Conservation (phyloP, 2,888 invertebrate genomes). For the Noctua janthe region DNA sequence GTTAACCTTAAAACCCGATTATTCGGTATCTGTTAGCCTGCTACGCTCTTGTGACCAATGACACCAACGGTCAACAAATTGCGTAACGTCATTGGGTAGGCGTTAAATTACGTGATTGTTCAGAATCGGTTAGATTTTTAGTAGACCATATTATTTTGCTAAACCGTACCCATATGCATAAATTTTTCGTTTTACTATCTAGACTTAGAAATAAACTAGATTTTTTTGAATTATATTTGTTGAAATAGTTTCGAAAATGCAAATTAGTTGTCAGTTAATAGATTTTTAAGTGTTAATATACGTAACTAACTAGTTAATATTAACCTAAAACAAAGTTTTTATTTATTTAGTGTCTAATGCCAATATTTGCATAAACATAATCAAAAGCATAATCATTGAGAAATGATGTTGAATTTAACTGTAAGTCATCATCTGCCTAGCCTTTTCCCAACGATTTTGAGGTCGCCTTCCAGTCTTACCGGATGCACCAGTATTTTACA, state of each 20-base stretch:
- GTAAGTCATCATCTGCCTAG: too few species aligned
- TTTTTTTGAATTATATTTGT: not conserved
- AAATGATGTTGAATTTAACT: not conserved
- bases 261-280: not conserved
- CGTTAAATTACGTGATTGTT: not conserved
- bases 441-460: too few species aligned
- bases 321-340: not conserved
- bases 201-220: not conserved
- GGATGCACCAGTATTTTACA: too few species aligned
- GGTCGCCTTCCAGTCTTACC: too few species aligned
- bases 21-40: not conserved
- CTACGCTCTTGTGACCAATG: not conserved
- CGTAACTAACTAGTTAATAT: not conserved
- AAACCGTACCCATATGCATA: not conserved
- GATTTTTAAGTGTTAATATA: not conserved
- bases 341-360: not conserved
- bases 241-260: not conserved
- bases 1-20: too few species aligned
- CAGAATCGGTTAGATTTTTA: not conserved
- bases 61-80: not conserved
- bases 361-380: not conserved
- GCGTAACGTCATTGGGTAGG: not conserved
- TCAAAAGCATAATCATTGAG: not conserved
- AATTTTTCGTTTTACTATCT: not conserved
- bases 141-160: not conserved